Evolutionary conservation across 2,888 invertebrate genomes (phyloP), one percentile per base, ranked within the genome.

Genomic region (Ophion costatus): DNA sequence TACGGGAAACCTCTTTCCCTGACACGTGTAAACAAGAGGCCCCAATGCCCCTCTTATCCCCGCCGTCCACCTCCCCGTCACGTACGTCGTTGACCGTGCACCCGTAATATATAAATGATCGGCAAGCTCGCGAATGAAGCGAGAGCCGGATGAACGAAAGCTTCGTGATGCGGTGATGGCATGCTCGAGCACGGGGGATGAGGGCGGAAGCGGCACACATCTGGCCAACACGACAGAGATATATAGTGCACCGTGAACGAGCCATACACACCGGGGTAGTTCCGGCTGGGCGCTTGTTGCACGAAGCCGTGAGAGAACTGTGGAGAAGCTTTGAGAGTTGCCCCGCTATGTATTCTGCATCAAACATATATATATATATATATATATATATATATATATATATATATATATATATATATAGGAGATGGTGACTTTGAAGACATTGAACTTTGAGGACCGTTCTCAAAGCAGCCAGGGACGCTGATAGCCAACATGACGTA

Each of bases 81-180:
- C 63, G 29, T 33, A 76, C 33, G 45, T 66, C 38, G 33, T 66
- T 66, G 74, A 75, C n/a, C 5, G 17, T n/a, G 38, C 51, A n/a
- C 17, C 66, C 66, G 66, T 61, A 51, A 51, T 5, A 51, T 61
- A 71, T 56, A 77, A 20, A 22, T 17, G 38, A 74, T 70, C 70
- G 33, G 69, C 29, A 64, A 61, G 57, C 78, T 74, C 70, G 38
- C n/a, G 74, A 74, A 81, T 56, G 56, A 42, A 76, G 38, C 45
- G 59, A 74, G 61, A 74, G 77, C 56, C n/a, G 66, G 70, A 78
- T 80, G 77, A 74, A 77, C 77, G 77, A 84, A 74, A 84, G 69
- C 67, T 42, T 45, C 17, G 69, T 45, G 56, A 56, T 45, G 76
- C n/a, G 5, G 7, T 5, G n/a, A 56, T 24, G 51, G 69, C 61